These are phyloP conservation scores for Alca torda DNA, from an alignment of 2,797 vertebrate genomes.

Conservation along the genomic window DNA sequence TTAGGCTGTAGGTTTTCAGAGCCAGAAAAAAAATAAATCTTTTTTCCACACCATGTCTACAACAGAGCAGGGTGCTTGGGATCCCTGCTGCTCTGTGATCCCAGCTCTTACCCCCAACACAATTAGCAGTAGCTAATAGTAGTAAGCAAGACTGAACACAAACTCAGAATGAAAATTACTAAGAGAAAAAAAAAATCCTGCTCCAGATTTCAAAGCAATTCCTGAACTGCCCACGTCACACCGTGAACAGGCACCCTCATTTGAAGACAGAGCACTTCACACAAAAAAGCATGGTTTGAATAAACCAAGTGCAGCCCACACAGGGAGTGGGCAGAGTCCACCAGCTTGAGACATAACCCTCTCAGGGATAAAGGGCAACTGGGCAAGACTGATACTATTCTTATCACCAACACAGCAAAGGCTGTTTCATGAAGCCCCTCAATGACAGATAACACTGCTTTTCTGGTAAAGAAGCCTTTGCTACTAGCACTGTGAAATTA, in stretches of 20 bases:
- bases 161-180: not conserved
- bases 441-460: not conserved
- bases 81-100: not conserved
- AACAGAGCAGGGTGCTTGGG: not conserved
- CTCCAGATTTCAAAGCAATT: not conserved
- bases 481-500: not conserved
- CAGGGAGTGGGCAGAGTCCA: accelerated
- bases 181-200: not conserved
- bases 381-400: not conserved
- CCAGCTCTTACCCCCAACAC: not conserved
- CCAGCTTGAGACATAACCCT: not conserved
- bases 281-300: not conserved
- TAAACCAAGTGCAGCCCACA: not conserved
- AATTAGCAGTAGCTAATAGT: not conserved
- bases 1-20: not conserved
- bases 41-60: not conserved
- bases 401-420: not conserved
- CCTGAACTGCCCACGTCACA: not conserved
- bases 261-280: not conserved
- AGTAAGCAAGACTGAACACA: not conserved
- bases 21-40: not conserved
- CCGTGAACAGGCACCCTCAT: not conserved
- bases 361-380: not conserved
- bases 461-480: not conserved
- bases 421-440: not conserved